phyloP scores from a whole-genome alignment of 2,113 vertebrate species.

The Lepisosteus osseus region DNA sequence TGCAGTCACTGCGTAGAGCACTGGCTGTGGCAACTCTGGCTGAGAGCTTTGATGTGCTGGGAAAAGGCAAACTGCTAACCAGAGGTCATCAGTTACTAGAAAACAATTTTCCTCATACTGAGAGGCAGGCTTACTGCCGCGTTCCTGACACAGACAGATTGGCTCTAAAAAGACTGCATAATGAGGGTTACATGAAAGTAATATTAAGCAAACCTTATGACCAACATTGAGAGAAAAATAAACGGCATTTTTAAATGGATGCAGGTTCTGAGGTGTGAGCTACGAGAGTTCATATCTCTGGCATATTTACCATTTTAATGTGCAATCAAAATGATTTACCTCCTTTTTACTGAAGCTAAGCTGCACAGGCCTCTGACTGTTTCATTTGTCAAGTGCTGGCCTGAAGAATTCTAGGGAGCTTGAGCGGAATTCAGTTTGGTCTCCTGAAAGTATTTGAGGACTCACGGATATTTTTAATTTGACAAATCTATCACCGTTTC shows the following conservation, averaged over 20 bases:
- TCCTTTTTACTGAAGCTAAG: conserved; percentile 39
- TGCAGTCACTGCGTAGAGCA: conserved; percentile 28
- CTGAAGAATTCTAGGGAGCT: conserved; percentile 40
- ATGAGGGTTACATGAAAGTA: conserved; percentile 46
- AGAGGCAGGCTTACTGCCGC: conserved; percentile 64
- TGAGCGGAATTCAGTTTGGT: conserved; percentile 34
- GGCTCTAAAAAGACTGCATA: conserved; percentile 53
- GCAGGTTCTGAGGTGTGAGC: conserved; percentile 27
- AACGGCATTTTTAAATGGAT: conserved; percentile 30
- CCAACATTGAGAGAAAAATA: conserved; percentile 53
- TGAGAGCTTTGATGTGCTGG: conserved; percentile 67
- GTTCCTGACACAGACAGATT: conserved; percentile 63
- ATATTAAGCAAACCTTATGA: conserved; percentile 41
- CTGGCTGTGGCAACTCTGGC: no score
- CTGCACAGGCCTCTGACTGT: conserved; percentile 27
- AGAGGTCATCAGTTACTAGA: conserved; percentile 74
- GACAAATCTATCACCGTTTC: conserved; percentile 29
- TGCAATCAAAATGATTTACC: conserved; percentile 37
- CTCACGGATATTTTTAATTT: conserved; percentile 20
- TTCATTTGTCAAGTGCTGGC: conserved; percentile 33
- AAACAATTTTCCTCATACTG: conserved; percentile 75
- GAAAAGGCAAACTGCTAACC: conserved; percentile 66
- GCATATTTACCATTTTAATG: conserved; percentile 36
- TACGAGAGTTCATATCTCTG: conserved; percentile 25
- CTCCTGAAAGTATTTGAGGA: conserved; percentile 34